A percentile compares a stretch with the other conserved stretches of the same genome.
These are phyloP conservation scores for Gobius niger DNA, from an alignment of 2,113 vertebrate genomes.

Conservation along the genomic window DNA sequence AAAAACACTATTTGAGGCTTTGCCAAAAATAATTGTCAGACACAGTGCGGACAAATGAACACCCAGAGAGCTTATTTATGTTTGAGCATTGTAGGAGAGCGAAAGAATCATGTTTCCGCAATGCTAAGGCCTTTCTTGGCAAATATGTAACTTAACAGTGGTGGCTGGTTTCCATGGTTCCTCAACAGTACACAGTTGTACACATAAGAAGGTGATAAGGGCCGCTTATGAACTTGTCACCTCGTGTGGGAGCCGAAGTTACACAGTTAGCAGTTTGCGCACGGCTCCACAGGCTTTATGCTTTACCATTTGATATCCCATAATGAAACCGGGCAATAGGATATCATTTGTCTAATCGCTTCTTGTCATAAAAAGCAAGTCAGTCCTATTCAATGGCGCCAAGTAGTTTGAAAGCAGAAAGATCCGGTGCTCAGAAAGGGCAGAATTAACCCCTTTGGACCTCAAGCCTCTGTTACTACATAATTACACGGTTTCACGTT, in stretches of 20 bases:
- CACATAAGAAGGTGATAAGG: conserved; percentile 26
- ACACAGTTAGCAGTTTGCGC: conserved; percentile 29
- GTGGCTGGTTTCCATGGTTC: conserved; percentile 15
- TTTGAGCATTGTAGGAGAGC: background rate
- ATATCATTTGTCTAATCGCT: conserved; percentile 32
- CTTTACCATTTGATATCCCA: conserved; percentile 17
- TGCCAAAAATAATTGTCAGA: no score
- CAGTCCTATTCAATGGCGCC: conserved; percentile 28
- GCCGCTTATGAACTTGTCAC: conserved; percentile 22
- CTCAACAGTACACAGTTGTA: conserved; percentile 4
- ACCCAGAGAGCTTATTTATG: background rate
- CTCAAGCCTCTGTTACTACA: conserved; percentile 41
- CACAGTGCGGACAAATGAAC: no score
- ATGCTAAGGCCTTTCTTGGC: background rate
- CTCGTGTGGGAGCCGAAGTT: conserved; percentile 21
- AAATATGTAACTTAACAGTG: conserved; percentile 6
- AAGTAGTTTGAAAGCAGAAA: conserved; percentile 10
- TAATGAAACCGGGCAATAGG: conserved; percentile 21
- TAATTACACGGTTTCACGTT: conserved; percentile 65
- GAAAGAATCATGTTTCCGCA: background rate
- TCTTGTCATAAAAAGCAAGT: conserved; percentile 37
- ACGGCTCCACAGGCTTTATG: conserved; percentile 18
- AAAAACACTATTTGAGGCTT: no score
- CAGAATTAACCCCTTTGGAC: conserved; percentile 44
- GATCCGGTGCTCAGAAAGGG: conserved; percentile 29